Conservation (phyloP, 2,113 vertebrate genomes). For the Zapus hudsonius region DNA sequence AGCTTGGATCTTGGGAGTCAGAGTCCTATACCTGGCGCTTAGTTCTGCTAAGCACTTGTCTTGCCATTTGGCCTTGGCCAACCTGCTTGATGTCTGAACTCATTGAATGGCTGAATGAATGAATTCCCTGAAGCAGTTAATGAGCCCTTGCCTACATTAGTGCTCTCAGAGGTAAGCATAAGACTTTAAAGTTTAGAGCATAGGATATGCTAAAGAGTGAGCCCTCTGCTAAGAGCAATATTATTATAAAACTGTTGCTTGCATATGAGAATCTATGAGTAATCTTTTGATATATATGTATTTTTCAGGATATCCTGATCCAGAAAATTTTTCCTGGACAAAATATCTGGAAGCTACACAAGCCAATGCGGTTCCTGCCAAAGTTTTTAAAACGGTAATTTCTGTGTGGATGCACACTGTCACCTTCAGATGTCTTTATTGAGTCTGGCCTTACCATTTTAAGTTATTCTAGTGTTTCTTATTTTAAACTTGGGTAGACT, state of each 20-base stretch:
- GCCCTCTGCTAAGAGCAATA: background rate
- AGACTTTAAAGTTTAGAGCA: background rate
- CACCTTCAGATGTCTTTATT: background rate
- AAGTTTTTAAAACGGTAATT: constrained; percentile 82
- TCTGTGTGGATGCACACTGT: background rate
- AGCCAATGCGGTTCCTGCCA: constrained; percentile 77
- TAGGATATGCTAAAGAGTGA: background rate
- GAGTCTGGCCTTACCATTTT: background rate
- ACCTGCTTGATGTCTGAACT: background rate
- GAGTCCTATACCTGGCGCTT: background rate
- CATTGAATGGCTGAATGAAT: background rate
- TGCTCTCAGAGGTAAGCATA: background rate
- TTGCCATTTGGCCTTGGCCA: background rate
- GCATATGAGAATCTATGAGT: background rate
- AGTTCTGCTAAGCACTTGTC: background rate
- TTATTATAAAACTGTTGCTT: background rate
- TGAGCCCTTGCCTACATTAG: background rate
- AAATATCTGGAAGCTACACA: constrained; percentile 83
- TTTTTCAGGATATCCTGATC: constrained; percentile 76
- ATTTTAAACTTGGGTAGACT: constrained; percentile 7
- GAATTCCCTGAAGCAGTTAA: background rate
- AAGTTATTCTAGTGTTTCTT: background rate
- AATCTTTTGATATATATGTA: background rate
- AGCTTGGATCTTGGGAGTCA: background rate
- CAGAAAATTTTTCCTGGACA: constrained; percentile 83